Evolutionary conservation across 2,888 invertebrate genomes (phyloP), one percentile per base, ranked within the genome.

Genomic region (Tanypteryx hageni): DNA sequence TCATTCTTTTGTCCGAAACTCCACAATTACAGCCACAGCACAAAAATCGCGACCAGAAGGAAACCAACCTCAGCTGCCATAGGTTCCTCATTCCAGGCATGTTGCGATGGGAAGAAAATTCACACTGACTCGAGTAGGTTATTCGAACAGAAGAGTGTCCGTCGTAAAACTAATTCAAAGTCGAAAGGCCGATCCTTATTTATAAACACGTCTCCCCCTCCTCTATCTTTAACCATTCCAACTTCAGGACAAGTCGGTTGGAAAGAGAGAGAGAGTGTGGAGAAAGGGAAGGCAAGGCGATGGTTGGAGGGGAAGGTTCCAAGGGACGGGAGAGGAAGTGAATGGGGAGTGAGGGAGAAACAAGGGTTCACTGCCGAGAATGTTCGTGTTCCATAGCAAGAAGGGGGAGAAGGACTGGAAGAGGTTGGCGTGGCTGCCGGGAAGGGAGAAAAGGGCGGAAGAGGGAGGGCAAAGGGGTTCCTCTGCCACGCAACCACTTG

Each of bases 81-180:
- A 89, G 13, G 44, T 56, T 89, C 64, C 89, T 89, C 89, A 89
- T 89, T 27, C 89, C 89, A n/a, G 89, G 64, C 89, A 89, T 89
- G 61, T 64, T 89, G 64, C 83, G 56, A 57, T 44, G 44, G 14
- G 31, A 10, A 61, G 59, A 86, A 31, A 11, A 18, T 11, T 10
- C 64, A 56, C 89, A 89, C 64, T 27, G 76, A 76, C 22, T 76
- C 22, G 22, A 27, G 76, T 27, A 76, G 76, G 76, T 22, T 76
- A 76, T 27, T 89, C 89, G 64, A 22, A 64, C 89, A 22, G 31
- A 44, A 68, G 64, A 64, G 64, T 68, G 44, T n/a, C 89, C 64
- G 68, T 68, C 64, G 18, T 7, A 4, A 44, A 89, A 89, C 89
- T 89, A 68, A 68, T 89, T 44, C 56, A n/a, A 7, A 18, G 18